Conservation (phyloP, 2,797 vertebrate species). For the Thaleichthys pacificus region DNA sequence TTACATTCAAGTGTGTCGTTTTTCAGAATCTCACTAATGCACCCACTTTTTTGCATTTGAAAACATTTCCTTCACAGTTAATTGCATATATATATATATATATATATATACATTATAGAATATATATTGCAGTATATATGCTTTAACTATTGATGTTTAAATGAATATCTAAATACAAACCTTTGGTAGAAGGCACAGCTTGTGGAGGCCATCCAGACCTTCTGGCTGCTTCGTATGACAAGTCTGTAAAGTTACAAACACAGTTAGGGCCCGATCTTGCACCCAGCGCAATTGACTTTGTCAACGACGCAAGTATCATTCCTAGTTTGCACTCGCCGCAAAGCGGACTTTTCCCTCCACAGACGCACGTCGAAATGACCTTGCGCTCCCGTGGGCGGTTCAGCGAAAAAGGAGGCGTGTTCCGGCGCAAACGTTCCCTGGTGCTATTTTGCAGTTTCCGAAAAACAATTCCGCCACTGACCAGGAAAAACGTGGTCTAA, state of each 20-base stretch:
- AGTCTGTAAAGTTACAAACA: conserved; percentile 69
- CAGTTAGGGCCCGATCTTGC: neutral
- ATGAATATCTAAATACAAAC: conserved; percentile 48
- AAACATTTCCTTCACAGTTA: neutral
- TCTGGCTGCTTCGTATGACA: conserved; percentile 82
- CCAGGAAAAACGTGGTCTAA: no score
- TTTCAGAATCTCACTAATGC: neutral
- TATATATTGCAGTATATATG: neutral
- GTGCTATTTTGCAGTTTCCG: no score
- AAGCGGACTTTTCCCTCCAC: no score
- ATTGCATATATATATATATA: neutral
- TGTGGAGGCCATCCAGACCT: conserved; percentile 83
- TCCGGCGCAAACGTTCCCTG: no score
- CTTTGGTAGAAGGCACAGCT: conserved; percentile 79
- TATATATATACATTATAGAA: neutral
- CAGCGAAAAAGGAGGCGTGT: no score
- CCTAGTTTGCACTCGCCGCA: no score
- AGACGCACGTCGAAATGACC: no score
- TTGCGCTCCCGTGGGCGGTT: no score
- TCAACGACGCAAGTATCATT: no score
- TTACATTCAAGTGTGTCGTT: neutral
- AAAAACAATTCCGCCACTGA: no score
- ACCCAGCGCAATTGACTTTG: no score
- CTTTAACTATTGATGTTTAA: neutral
- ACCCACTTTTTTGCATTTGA: neutral